Percentiles rank a stretch among this genome's conserved stretches.
Conservation (phyloP, 2,113 vertebrate genomes). For the Podocnemis expansa region DNA sequence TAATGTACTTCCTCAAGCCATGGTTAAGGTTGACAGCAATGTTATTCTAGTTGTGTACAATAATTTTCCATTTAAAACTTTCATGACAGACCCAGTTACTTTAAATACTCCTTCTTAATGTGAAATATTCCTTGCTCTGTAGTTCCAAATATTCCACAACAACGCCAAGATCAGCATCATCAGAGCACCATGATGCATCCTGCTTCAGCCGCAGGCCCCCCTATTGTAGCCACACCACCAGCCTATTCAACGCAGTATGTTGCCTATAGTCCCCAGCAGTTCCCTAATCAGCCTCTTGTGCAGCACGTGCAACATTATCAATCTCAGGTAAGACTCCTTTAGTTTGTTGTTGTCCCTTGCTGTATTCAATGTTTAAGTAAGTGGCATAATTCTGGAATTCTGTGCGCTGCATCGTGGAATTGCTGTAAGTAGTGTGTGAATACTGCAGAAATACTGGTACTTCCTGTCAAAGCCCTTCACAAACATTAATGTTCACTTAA, state of each 20-base stretch:
- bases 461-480: not conserved
- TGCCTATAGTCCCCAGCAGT: slow-evolving; percentile 96
- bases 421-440: not conserved
- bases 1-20: not conserved
- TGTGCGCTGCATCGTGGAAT: not conserved
- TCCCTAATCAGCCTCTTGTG: slow-evolving; percentile 93
- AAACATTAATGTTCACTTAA: not conserved
- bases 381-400: not conserved
- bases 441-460: not conserved
- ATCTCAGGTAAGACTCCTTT: slow-evolving; percentile 86
- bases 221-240: slow-evolving; percentile 91
- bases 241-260: slow-evolving; percentile 96
- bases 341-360: fast-evolving
- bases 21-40: not conserved
- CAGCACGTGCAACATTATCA: slow-evolving; percentile 98
- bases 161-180: slow-evolving; percentile 97
- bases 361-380: not conserved
- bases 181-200: slow-evolving; percentile 97
- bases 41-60: not conserved
- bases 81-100: fast-evolving
- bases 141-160: slow-evolving; percentile 98
- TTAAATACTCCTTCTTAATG: not conserved
- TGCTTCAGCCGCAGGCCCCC: slow-evolving; percentile 93
- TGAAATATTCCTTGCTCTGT: slow-evolving; percentile 24
- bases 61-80: not conserved